Evolutionary conservation across 2,797 vertebrate species (phyloP), one percentile per base, ranked within the genome.

Genomic region (Pelodytes ibericus): DNA sequence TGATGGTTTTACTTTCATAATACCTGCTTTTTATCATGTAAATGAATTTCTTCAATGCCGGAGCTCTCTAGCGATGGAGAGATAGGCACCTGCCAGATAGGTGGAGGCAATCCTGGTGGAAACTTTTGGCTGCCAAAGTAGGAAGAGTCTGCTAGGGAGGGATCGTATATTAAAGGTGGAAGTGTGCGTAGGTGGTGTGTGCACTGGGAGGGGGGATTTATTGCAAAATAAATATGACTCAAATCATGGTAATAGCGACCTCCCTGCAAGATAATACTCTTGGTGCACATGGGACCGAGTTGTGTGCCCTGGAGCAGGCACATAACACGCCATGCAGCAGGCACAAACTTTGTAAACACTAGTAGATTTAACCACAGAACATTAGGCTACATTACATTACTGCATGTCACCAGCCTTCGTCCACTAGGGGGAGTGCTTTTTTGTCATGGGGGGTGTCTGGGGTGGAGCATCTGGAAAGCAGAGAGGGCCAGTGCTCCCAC

Each of bases 81-180:
- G 49, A 53, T 20, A 3, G 41, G 41, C 41, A 44, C 41, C 41
- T 44, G 41, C 41, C 41, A 36, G 33, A 11, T 1, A 11, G 11
- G 5, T 6, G 33, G 11, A 5, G 5, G 33, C 2, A 36, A 6
- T 5, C 33, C 33, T 1, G n/a, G n/a, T n/a, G n/a, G n/a, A n/a
- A n/a, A n/a, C n/a, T n/a, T n/a, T n/a, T 13, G 10, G 3, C 47
- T 66, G 62, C 62, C 60, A 65, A 36, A 36, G 29, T 24, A 66
- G 51, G 62, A 66, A 49, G 62, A 10, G 26, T 2, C 61, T 66
- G 53, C 26, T 51, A 74, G 60, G 61, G 25, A 22, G 61, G 64
- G 47, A 64, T 56, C 31, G 33, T 24, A 31, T 61, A 27, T 26
- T 16, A 58, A 20, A 31, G n/a, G 20, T 9, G 18, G 20, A 49